Base-by-base conservation (phyloP, 1,140 invertebrate genomes). In the Drosophila melanica region DNA sequence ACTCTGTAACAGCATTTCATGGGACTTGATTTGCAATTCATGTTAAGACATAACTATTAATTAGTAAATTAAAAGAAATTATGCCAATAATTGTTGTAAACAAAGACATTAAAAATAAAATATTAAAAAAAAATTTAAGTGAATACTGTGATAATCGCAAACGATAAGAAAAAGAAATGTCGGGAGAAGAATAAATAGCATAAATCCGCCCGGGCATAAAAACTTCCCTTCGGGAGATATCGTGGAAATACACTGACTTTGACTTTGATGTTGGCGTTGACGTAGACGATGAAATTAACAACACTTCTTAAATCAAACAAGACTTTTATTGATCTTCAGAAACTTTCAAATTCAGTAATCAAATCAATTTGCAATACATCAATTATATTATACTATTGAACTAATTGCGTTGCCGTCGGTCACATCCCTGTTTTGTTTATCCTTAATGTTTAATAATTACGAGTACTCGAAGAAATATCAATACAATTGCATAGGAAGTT, bases 221-320 rank as follows among this genome's bases (percentile, higher is more conserved):
- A 12, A 6, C 10, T 20, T 53, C 18, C 14, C 9, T 37, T 20
- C 16, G 39, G 27, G 27, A 6, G 27, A 27, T 27, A 48, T 50
- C 47, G 23, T 50, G 23, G 14, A 5, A 16, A 42, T 42, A 42
- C 41, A 42, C 41, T 7, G 27, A 27, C 27, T 5, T 27, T 27
- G 27, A 27, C 27, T 5, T 27, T 45, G 16, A 45, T 6, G 27
- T 27, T 27, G 27, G 7, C 27, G 27, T 27, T 45, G 16, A 45
- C 12, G 7, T 48, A 30, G 10, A 50, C n/a, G 23, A 45, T 45
- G 3, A 47, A 58, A 72, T 65, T 50, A 72, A 59, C 18, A 73
- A 67, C 64, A 68, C 53, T 72, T 59, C 54, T 53, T 72, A 72
- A 67, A 59, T 67, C 45, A 59, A 72, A 72, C 41, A 72, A 53